Evolutionary conservation across 2,888 invertebrate genomes (phyloP).

Genomic region (Drosophila prostipennis): DNA sequence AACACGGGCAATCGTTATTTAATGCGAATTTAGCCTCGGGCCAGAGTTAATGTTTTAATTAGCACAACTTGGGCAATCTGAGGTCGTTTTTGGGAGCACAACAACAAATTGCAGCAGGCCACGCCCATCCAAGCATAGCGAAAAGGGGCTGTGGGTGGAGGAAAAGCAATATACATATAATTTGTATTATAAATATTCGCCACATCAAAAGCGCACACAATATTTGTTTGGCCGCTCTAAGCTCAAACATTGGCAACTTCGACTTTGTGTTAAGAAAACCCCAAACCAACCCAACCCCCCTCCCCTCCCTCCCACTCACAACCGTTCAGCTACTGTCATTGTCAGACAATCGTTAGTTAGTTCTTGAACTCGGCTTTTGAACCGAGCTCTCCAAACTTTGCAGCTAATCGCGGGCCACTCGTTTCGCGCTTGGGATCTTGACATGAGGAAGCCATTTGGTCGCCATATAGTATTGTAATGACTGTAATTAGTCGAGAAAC

Average conservation of each 20-base stretch:
- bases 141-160: slow-evolving; percentile 1
- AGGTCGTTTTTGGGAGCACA: slow-evolving; percentile 19
- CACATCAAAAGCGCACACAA: slow-evolving; percentile 40
- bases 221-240: slow-evolving; percentile 18
- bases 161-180: slow-evolving; percentile 15
- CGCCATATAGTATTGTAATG: slow-evolving; percentile 47
- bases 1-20: slow-evolving; percentile 38
- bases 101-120: slow-evolving; percentile 7
- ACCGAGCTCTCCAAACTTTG: slow-evolving; percentile 42
- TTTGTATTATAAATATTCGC: slow-evolving; percentile 32
- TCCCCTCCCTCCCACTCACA: not conserved
- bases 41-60: slow-evolving; percentile 73
- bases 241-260: slow-evolving; percentile 22
- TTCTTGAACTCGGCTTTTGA: slow-evolving; percentile 65
- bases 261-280: not conserved
- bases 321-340: slow-evolving; percentile 35
- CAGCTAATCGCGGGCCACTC: slow-evolving; percentile 60
- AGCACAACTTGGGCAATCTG: slow-evolving; percentile 47
- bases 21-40: slow-evolving; percentile 66
- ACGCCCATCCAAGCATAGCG: slow-evolving; percentile 28
- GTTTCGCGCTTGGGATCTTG: slow-evolving; percentile 41
- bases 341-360: slow-evolving; percentile 56
- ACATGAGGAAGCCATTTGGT: slow-evolving; percentile 50
- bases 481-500: slow-evolving; percentile 42
- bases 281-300: too few relatives aligned